Conservation (phyloP, 2,888 invertebrate genomes). For the Cephonodes hylas region DNA sequence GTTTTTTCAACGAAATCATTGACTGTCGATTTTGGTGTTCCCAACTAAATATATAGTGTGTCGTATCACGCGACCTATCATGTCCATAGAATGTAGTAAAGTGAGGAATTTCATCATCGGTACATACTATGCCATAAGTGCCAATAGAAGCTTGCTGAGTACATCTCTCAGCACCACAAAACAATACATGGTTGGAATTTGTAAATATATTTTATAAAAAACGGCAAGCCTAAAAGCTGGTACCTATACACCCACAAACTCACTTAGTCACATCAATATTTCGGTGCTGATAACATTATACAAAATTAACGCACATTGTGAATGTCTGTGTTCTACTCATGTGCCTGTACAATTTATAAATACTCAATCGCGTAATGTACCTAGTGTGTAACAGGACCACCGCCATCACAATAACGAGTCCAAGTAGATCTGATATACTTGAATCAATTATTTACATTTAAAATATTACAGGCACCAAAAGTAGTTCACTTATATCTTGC, state of each 20-base stretch:
- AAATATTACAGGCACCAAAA: neutral
- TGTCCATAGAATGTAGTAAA: neutral
- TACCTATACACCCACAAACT: neutral
- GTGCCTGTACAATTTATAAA: slow-evolving; percentile 23
- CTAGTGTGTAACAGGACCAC: neutral
- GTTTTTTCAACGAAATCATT: neutral
- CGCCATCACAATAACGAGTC: slow-evolving; percentile 2
- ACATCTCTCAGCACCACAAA: neutral
- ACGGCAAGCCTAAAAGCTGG: neutral
- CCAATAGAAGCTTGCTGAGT: slow-evolving; percentile 33
- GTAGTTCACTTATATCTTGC: slow-evolving; percentile 18
- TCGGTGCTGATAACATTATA: slow-evolving; percentile 26
- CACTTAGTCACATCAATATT: slow-evolving; percentile 15
- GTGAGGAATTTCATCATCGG: neutral
- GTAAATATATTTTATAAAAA: neutral
- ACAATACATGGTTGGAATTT: neutral
- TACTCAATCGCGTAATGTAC: neutral
- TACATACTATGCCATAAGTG: slow-evolving; percentile 25
- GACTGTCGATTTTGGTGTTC: neutral
- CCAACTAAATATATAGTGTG: neutral
- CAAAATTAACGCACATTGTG: slow-evolving; percentile 32
- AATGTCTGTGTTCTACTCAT: slow-evolving; percentile 22
- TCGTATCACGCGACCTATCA: neutral
- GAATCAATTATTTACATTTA: neutral
- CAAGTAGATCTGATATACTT: slow-evolving; percentile 2